These are phyloP conservation scores for Dolichomitus sp. DNA, from an alignment of 2,888 invertebrate species.

Conservation along the genomic window DNA sequence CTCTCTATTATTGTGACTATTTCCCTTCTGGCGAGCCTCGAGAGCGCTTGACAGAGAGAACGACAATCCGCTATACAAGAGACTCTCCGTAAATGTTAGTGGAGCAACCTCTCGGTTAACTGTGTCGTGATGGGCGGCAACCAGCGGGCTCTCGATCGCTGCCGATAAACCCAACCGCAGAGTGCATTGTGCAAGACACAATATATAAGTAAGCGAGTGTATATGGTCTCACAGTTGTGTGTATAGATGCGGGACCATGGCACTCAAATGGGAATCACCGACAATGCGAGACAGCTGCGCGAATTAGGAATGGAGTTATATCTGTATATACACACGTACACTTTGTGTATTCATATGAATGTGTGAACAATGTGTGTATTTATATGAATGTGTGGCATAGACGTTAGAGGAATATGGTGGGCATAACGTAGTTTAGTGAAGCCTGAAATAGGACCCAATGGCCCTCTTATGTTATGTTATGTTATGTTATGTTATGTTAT, in stretches of 20 bases:
- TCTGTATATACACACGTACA: neutral
- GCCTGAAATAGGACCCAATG: too few relatives aligned
- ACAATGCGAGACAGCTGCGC: slow-evolving; percentile 56
- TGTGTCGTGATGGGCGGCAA: slow-evolving; percentile 73
- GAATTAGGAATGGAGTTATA: slow-evolving; percentile 33
- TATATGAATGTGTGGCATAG: too few relatives aligned
- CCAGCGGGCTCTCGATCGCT: slow-evolving; percentile 65
- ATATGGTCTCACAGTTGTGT: slow-evolving; percentile 13
- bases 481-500: too few relatives aligned
- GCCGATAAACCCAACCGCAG: slow-evolving; percentile 67
- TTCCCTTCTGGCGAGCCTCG: slow-evolving; percentile 30
- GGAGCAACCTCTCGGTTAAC: slow-evolving; percentile 71
- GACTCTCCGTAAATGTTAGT: slow-evolving; percentile 72
- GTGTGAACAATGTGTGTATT: neutral
- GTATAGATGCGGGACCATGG: neutral
- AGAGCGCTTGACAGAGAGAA: slow-evolving; percentile 33
- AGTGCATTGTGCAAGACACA: slow-evolving; percentile 65
- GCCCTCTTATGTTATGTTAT: too few relatives aligned
- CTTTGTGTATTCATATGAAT: neutral
- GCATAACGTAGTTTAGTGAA: too few relatives aligned
- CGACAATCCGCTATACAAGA: slow-evolving; percentile 43
- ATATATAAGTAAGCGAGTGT: slow-evolving; percentile 24
- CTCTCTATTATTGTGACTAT: slow-evolving; percentile 5
- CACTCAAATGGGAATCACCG: slow-evolving; percentile 50
- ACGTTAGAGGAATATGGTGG: too few relatives aligned